phyloP scores from a whole-genome alignment of 2,888 invertebrate genomes.

The Amorpha juglandis region DNA sequence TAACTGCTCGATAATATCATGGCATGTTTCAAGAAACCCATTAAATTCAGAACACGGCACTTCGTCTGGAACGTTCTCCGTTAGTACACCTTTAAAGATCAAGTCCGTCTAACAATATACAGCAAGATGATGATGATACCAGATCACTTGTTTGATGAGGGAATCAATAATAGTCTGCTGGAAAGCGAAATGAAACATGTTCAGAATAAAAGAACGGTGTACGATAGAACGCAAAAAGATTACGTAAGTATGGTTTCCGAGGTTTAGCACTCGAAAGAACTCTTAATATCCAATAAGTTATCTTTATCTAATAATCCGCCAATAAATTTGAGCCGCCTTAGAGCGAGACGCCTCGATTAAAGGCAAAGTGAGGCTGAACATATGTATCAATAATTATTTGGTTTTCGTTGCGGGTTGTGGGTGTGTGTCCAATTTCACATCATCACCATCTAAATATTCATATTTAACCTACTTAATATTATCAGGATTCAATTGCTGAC shows the following conservation, averaged over 20 bases:
- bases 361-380: too few relatives aligned
- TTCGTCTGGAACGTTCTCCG: not conserved
- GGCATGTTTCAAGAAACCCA: slow-evolving; percentile 39
- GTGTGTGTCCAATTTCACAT: too few relatives aligned
- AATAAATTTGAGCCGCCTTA: too few relatives aligned
- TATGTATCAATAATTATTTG: too few relatives aligned
- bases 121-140: slow-evolving; percentile 55
- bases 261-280: too few relatives aligned
- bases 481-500: too few relatives aligned
- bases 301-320: too few relatives aligned
- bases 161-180: slow-evolving; percentile 64
- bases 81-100: not conserved
- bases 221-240: slow-evolving; percentile 69
- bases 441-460: too few relatives aligned
- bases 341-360: too few relatives aligned
- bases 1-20: slow-evolving; percentile 54
- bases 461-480: too few relatives aligned
- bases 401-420: too few relatives aligned
- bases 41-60: slow-evolving; percentile 39
- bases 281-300: too few relatives aligned
- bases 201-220: slow-evolving; percentile 54
- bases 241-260: slow-evolving; percentile 61
- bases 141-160: slow-evolving; percentile 74
- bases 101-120: slow-evolving; percentile 15
- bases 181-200: slow-evolving; percentile 72